A percentile compares a stretch with the other conserved stretches of the same genome.
These are phyloP conservation scores for Dendronephthya gigantea DNA, from an alignment of 64 coral and sea anemone species.

Conservation along the genomic window DNA sequence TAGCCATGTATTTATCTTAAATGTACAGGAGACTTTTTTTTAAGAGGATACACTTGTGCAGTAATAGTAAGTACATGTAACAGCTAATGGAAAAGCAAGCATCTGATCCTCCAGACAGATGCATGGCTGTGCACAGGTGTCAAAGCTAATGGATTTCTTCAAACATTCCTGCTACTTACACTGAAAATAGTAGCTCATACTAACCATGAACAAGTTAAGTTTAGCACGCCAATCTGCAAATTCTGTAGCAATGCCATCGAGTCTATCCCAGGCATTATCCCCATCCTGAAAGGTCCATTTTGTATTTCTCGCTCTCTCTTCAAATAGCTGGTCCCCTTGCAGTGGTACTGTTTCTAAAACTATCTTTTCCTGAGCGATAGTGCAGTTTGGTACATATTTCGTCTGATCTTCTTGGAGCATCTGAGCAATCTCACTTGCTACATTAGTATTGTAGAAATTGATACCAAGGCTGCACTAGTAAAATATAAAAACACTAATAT, in stretches of 20 bases:
- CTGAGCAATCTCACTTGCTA: slow-evolving; percentile 8
- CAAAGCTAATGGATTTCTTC: background rate
- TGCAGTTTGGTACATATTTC: background rate
- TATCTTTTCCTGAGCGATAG: background rate
- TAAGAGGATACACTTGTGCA: too few relatives aligned
- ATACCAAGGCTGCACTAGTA: background rate
- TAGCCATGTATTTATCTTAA: too few relatives aligned
- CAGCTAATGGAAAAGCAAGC: background rate
- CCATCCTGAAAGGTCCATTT: slow-evolving; percentile 8
- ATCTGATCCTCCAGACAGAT: background rate
- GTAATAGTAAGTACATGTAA: too few relatives aligned
- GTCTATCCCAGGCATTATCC: background rate
- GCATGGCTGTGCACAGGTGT: background rate
- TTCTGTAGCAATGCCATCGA: background rate
- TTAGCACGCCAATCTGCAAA: slow-evolving; percentile 3
- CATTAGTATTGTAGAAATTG: background rate
- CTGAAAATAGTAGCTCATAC: background rate
- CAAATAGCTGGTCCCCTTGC: background rate
- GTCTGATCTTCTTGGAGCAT: background rate
- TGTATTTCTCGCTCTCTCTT: background rate
- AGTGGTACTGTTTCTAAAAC: background rate
- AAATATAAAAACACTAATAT: background rate
- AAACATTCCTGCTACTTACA: background rate
- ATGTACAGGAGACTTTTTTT: too few relatives aligned
- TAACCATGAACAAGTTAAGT: background rate